Conservation (phyloP, 2,888 invertebrate species). For the Willowsia nigromaculata region DNA sequence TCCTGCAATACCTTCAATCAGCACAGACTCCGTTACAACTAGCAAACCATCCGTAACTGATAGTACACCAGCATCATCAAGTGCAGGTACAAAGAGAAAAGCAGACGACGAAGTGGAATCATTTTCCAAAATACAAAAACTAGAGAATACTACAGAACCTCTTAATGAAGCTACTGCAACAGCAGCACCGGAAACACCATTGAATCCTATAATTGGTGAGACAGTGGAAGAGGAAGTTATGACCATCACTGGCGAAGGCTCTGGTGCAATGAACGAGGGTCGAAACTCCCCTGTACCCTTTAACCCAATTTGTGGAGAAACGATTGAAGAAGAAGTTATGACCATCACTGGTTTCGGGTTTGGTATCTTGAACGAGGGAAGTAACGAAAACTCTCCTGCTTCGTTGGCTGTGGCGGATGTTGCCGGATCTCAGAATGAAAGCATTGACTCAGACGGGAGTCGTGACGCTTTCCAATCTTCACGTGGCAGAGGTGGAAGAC, state of each 20-base stretch:
- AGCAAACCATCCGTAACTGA: not conserved
- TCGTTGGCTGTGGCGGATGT: constrained; percentile 63
- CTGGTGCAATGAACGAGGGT: constrained; percentile 83
- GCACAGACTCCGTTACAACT: not conserved
- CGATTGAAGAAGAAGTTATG: constrained; percentile 87
- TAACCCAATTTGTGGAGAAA: constrained; percentile 84
- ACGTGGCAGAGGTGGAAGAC: constrained; percentile 76
- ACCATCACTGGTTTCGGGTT: constrained; percentile 87
- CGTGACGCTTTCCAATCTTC: constrained; percentile 80
- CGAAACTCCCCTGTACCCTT: constrained; percentile 69
- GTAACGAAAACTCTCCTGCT: constrained; percentile 75
- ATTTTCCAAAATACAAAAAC: constrained; percentile 53
- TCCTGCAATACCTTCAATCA: too few species aligned
- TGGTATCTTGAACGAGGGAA: constrained; percentile 83
- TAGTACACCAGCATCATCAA: not conserved
- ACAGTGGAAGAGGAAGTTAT: constrained; percentile 87
- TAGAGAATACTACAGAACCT: not conserved
- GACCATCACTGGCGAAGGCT: constrained; percentile 87
- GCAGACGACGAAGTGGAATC: constrained; percentile 64
- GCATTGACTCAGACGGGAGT: constrained; percentile 80
- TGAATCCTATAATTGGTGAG: constrained; percentile 83
- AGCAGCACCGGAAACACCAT: not conserved
- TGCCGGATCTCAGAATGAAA: constrained; percentile 73
- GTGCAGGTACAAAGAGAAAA: constrained; percentile 61
- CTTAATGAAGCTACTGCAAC: not conserved